Evolutionary conservation across 2,888 invertebrate species (phyloP), one percentile per base, ranked within the genome.

Genomic region (Autographa pulchrina): DNA sequence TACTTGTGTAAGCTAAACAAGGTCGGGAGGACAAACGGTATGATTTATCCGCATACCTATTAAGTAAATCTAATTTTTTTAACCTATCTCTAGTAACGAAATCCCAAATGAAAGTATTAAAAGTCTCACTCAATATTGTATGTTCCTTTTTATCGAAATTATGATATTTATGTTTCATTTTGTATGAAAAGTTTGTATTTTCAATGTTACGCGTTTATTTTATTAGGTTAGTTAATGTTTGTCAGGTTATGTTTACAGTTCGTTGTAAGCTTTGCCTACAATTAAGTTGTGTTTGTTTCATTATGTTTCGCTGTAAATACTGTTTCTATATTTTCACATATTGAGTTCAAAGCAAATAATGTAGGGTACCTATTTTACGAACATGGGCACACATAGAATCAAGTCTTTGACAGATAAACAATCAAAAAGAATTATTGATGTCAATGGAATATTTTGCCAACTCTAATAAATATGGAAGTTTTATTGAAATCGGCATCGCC

Each of bases 1-100:
- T 65, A 54, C 18, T 74, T 70, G 69, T 65, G 67, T 59, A 7
- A 63, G 38, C 60, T 41, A 41, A 11, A n/a, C n/a, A n/a, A 9
- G 7, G 25, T 25, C 25, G 3, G 3, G 3, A 25, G 25, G 25
- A 25, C 25, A 25, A 25, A 25, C 3, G 25, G 25, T 3, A 25
- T 25, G 25, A 25, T 25, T 25, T 25, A 25, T 25, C 25, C 25
- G 25, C 25, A 25, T 25, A 25, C 25, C 25, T 25, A 25, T 25
- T 25, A n/a, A n/a, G n/a, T n/a, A n/a, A n/a, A n/a, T n/a, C n/a
- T n/a, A n/a, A n/a, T n/a, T n/a, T n/a, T n/a, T n/a, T n/a, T n/a
- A n/a, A n/a, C n/a, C n/a, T n/a, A n/a, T n/a, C n/a, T n/a, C n/a
- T n/a, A n/a, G n/a, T n/a, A n/a, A n/a, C n/a, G n/a, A n/a, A n/a